Evolutionary conservation across 1,140 invertebrate species (phyloP), one percentile per base, ranked within the genome.

Genomic region (Heliothis virescens): DNA sequence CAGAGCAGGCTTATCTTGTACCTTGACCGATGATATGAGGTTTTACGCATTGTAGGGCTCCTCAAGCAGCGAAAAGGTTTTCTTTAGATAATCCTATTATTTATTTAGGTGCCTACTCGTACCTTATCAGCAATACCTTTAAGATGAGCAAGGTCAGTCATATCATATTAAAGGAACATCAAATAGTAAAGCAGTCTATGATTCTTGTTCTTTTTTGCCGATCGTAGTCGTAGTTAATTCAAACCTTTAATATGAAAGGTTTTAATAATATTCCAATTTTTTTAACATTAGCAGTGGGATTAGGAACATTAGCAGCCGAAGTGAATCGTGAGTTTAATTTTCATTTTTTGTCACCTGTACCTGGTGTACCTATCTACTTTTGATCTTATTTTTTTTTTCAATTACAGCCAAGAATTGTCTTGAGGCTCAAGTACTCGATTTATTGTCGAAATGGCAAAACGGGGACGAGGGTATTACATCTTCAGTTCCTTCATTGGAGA

Each of bases 401-500:
- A 16, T 41, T 7, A 26, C 57, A 87, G 85, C 86, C 29, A 80
- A 75, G 47, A 86, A 83, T 76, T 21, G 59, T 4, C 59, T 87
- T 2, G 85, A 87, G 67, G 55, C 80, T 29, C 79, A 86, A 71
- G 34, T 89, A 73, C 57, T 86, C 13, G 63, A 50, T 34, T 72
- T 86, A 9, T 65, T 89, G 11, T 74, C 72, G 2, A 85, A 80
- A 82, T 88, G 85, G 88, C 81, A 79, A 7, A 60, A 65, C 21
- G 85, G 83, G 3, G 48, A 62, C 18, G 5, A 41, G 3, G 9
- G 9, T 41, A 41, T 77, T 77, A 16, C 65, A 21, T 81, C 86
- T 53, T 71, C 81, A 52, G 52, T 88, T 26, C 84, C 85, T 47
- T 83, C 84, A 0, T 77, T 89, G 15, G 76, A 84, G 29, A 16